Evolutionary conservation across 2,888 invertebrate species (phyloP).

Genomic region (Cantharis rufa): DNA sequence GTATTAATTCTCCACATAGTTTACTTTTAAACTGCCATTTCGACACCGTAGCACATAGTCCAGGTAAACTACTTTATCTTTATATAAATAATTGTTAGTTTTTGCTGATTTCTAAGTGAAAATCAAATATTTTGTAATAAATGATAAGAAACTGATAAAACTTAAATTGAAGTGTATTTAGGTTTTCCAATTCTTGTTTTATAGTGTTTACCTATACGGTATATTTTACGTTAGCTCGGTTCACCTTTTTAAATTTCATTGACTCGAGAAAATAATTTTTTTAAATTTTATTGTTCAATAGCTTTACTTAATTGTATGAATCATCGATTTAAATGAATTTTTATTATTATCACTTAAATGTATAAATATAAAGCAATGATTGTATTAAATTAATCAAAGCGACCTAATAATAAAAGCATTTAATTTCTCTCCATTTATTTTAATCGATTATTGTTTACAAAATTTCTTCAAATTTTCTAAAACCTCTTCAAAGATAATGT

Average conservation of each 20-base stretch:
- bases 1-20: constrained; percentile 59
- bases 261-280: too few species aligned
- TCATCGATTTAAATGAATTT: neutral
- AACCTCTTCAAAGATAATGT: neutral
- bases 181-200: neutral
- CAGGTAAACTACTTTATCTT: constrained; percentile 58
- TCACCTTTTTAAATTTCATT: neutral
- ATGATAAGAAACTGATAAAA: neutral
- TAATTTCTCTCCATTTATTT: neutral
- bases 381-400: neutral
- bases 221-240: neutral
- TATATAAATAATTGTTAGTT: constrained; percentile 2
- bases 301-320: neutral
- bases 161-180: neutral
- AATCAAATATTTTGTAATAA: neutral
- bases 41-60: constrained; percentile 74
- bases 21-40: constrained; percentile 78
- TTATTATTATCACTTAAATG: neutral
- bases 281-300: neutral
- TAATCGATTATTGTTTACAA: neutral
- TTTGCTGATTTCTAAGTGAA: neutral
- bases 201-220: neutral
- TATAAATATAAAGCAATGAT: neutral
- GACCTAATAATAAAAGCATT: constrained; percentile 1
- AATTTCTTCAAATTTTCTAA: neutral